Base-by-base conservation (phyloP, 2,113 vertebrate genomes). In the Hemicordylus capensis region DNA sequence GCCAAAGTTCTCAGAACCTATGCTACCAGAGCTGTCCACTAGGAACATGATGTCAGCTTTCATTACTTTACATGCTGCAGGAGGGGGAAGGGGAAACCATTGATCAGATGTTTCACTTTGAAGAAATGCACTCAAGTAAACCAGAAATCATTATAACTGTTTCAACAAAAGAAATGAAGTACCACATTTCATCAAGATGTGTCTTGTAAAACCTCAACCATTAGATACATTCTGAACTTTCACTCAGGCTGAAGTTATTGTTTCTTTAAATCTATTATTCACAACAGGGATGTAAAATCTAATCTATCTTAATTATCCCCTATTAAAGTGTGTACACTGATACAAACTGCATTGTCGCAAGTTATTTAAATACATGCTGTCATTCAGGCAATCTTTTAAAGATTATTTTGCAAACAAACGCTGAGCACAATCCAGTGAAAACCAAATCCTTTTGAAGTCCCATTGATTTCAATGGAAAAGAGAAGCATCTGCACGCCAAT, bases 1-100 rank as follows among this genome's bases (percentile, higher is more conserved):
- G 4, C 3, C 12, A 84, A 95, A 96, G 78, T 96, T 90, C 1
- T 93, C 89, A 19, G 0, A 0, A 31, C 91, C 90, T 72, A 96
- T 95, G 51, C 95, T 96, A 34, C 74, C 85, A 31, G 96, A 96
- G 82, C 94, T 95, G 87, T 96, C 95, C 89, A 96, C 92, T 58
- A 96, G 91, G 85, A 96, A 96, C 91, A 96, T 93, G 82, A 96
- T 76, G 76, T 96, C 96, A 0, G 94, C 94, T 86, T 91, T 93
- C 92, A 93, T 90, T 34, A 93, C 78, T 64, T 92, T 91, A 86
- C 95, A 96, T 75, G 88, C 96, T 96, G 82, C 9, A 70, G 58
- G 85, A 59, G 56, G 34, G 77, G 83, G 88, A 2, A 3, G 77
- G 83, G 88, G 2, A 3, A 54, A 34, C 48, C 3, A 69, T 48